These are phyloP conservation scores for Apis mellifera DNA, from an alignment of 1,140 invertebrate species.

Conservation along the genomic window Amel_HAv3.1 CM009931.2:19549501-19550000, in stretches of 20 bases:
- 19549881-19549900: neutral
- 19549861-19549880: neutral
- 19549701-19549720: neutral
- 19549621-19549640: constrained; percentile 64
- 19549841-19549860: constrained; percentile 1
- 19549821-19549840: constrained; percentile 1
- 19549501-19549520: constrained; percentile 57
- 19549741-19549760: neutral
- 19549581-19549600: constrained; percentile 7
- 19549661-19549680: constrained; percentile 57
- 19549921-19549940: neutral
- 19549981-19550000: constrained; percentile 78
- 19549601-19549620: constrained; percentile 61
- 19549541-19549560: neutral
- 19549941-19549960: neutral
- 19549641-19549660: constrained; percentile 46
- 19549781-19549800: neutral
- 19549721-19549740: neutral
- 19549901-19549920: too few relatives aligned
- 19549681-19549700: constrained; percentile 5
- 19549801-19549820: constrained; percentile 15
- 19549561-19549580: neutral
- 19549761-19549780: neutral
- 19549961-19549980: constrained; percentile 75
- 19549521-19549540: constrained; percentile 39